These are phyloP conservation scores for Ranitomeya imitator DNA, from an alignment of 2,113 vertebrate genomes.

Conservation along the genomic window DNA sequence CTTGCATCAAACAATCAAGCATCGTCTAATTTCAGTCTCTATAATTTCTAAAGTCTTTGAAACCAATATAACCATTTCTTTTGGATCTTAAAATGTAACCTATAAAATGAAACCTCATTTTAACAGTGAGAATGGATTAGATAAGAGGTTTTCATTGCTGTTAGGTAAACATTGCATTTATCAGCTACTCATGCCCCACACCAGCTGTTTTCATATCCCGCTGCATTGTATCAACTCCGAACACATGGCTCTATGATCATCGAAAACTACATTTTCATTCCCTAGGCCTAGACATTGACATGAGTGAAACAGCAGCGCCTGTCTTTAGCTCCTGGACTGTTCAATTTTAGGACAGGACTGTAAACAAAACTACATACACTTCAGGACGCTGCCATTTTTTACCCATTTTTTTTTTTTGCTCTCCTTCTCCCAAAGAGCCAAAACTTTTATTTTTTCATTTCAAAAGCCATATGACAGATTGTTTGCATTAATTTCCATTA, in stretches of 20 bases:
- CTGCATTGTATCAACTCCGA: not conserved
- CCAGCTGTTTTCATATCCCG: not conserved
- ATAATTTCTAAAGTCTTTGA: not conserved
- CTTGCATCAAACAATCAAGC: not conserved
- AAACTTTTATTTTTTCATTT: too few relatives aligned
- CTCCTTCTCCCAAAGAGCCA: too few relatives aligned
- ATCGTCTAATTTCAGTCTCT: not conserved
- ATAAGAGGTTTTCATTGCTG: not conserved
- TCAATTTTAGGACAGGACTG: not conserved
- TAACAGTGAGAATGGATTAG: too few relatives aligned
- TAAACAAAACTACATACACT: not conserved
- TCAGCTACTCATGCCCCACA: not conserved
- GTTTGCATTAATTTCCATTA: too few relatives aligned
- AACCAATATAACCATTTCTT: too few relatives aligned
- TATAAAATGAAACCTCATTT: too few relatives aligned
- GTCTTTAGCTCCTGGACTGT: not conserved
- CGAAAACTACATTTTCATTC: not conserved
- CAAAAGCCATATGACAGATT: too few relatives aligned
- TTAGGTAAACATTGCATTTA: not conserved
- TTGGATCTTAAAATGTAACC: too few relatives aligned
- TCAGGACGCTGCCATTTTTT: too few relatives aligned
- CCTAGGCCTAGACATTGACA: not conserved
- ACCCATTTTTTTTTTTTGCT: too few relatives aligned
- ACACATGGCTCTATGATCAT: not conserved
- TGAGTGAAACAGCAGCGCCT: not conserved